A percentile compares a stretch with the other conserved stretches of the same genome.
Conservation (phyloP, 2,113 vertebrate genomes). For the Chaetura pelagica region DNA sequence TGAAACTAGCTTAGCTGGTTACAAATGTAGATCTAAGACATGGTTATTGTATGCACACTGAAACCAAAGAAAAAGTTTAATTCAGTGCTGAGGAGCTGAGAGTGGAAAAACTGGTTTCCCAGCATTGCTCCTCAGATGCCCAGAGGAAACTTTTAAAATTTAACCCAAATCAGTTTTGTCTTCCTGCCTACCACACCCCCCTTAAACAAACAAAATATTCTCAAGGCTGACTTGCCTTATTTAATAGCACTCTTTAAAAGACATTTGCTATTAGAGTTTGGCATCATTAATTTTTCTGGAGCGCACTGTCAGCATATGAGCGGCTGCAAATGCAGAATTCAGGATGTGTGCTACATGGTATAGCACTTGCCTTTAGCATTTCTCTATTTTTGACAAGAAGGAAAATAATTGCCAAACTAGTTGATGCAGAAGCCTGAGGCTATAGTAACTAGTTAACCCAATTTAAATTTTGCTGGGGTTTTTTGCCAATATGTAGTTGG, state of each 20-base stretch:
- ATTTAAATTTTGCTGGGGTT: not conserved
- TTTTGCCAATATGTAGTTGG: not conserved
- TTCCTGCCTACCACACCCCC: not conserved
- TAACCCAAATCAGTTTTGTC: not conserved
- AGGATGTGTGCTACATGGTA: not conserved
- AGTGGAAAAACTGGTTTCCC: not conserved
- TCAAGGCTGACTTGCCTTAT: not conserved
- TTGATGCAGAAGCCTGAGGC: not conserved
- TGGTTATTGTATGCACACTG: not conserved
- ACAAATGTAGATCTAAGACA: not conserved
- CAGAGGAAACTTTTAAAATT: not conserved
- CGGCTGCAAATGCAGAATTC: not conserved
- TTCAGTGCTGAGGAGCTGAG: not conserved
- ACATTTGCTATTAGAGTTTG: not conserved
- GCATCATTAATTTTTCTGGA: not conserved
- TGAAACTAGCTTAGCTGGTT: constrained; percentile 7
- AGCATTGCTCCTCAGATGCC: not conserved
- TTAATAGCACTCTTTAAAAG: not conserved
- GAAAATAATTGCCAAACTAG: constrained; percentile 38
- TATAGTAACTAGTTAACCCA: constrained; percentile 22
- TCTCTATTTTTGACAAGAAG: not conserved
- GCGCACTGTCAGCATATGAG: not conserved
- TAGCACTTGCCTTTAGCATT: not conserved
- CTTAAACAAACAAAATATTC: not conserved
- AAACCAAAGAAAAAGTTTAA: not conserved